These are phyloP conservation scores for Polyploca ridens DNA, from an alignment of 2,888 invertebrate species.

Conservation along the genomic window DNA sequence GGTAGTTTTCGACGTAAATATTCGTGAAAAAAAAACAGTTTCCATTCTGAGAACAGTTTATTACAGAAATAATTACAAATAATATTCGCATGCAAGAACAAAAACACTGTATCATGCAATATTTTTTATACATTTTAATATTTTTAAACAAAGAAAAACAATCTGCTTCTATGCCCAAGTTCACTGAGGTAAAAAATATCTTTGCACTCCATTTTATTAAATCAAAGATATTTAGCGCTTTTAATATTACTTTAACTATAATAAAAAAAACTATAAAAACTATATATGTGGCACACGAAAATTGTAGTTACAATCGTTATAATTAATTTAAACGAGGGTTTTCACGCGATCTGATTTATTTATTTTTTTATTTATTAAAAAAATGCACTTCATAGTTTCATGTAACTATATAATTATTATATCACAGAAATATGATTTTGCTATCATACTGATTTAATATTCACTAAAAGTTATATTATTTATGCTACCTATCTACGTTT, in stretches of 20 bases:
- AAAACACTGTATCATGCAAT: slow-evolving; percentile 77
- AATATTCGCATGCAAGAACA: slow-evolving; percentile 71
- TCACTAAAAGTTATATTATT: slow-evolving; percentile 19
- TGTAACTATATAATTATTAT: slow-evolving; percentile 50
- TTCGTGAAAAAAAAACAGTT: not conserved
- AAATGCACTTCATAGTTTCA: slow-evolving; percentile 43
- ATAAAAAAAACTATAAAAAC: slow-evolving; percentile 3
- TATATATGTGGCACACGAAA: slow-evolving; percentile 20
- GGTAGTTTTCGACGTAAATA: no score
- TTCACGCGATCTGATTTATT: slow-evolving; percentile 27
- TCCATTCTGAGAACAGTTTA: slow-evolving; percentile 5
- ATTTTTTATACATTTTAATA: slow-evolving; percentile 62
- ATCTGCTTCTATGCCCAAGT: slow-evolving; percentile 29
- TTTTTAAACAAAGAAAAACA: slow-evolving; percentile 49
- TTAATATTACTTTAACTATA: slow-evolving; percentile 8
- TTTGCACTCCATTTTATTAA: slow-evolving; percentile 29
- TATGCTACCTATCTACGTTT: slow-evolving; percentile 26
- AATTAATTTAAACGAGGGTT: slow-evolving; percentile 21
- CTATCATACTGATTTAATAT: slow-evolving; percentile 36
- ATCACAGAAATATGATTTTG: slow-evolving; percentile 62
- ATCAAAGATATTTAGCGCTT: slow-evolving; percentile 12
- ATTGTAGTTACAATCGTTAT: slow-evolving; percentile 25
- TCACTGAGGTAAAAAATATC: slow-evolving; percentile 26
- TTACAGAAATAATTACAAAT: slow-evolving; percentile 51
- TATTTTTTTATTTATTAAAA: slow-evolving; percentile 34